phyloP scores from a whole-genome alignment of 1,140 invertebrate species.

The Elysia chlorotica region DNA sequence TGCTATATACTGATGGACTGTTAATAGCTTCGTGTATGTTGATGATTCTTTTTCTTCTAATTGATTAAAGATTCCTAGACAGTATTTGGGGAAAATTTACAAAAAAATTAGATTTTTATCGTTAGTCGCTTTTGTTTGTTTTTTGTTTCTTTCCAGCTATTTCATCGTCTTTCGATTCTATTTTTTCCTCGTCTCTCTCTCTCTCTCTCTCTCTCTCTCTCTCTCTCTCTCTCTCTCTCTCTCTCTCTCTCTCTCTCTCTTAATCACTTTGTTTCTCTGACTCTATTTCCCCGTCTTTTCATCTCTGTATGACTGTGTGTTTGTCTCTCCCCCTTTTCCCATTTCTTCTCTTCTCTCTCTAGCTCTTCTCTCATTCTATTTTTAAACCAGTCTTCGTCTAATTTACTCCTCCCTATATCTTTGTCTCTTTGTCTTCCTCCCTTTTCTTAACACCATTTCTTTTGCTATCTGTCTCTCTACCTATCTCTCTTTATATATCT shows the following conservation, averaged over 20 bases:
- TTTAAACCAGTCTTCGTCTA: background rate
- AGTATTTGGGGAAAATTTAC: too few relatives aligned
- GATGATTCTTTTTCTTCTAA: too few relatives aligned
- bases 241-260: background rate
- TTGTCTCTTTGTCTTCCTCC: background rate
- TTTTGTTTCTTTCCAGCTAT: background rate
- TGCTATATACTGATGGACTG: too few relatives aligned
- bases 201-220: background rate
- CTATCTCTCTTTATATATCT: background rate
- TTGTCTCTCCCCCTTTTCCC: background rate
- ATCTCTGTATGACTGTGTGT: background rate
- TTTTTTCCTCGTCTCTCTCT: background rate
- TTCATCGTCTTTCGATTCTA: background rate
- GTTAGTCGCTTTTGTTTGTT: background rate
- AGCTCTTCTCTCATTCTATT: background rate
- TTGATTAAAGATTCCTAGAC: too few relatives aligned
- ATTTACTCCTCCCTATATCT: background rate
- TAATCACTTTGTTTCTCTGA: background rate
- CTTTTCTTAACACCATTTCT: background rate
- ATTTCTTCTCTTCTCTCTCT: background rate
- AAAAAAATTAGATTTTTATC: too few relatives aligned
- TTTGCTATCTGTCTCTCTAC: background rate
- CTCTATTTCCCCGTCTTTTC: background rate
- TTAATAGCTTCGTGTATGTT: too few relatives aligned
- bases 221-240: slow-evolving; percentile 2